Percentiles rank a stretch among this genome's conserved stretches.
Evolutionary conservation across 2,888 invertebrate species (phyloP).

Genomic region (Cordilura impudica): DNA sequence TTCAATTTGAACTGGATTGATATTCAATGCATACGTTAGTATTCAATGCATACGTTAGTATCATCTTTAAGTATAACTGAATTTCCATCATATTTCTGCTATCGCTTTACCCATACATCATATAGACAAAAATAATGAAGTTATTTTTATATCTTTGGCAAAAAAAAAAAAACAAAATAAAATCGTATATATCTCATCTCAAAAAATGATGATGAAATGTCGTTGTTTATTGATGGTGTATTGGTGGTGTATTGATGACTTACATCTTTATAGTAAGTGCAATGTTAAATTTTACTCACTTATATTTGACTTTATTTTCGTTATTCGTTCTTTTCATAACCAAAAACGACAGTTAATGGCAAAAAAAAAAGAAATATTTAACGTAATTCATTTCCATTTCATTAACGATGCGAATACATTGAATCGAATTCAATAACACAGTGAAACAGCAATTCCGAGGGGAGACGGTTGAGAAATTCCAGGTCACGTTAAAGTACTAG

Average conservation of each 20-base stretch:
- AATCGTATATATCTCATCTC: neutral
- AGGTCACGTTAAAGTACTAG: too few species aligned
- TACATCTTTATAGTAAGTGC: neutral
- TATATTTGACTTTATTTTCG: conserved; percentile 31
- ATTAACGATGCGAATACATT: neutral
- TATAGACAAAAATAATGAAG: neutral
- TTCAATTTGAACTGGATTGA: too few species aligned
- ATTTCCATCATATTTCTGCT: neutral
- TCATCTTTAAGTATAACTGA: neutral
- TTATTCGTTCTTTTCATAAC: too few species aligned
- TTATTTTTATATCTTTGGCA: neutral
- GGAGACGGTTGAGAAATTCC: too few species aligned
- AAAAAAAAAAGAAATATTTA: neutral
- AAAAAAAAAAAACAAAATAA: neutral
- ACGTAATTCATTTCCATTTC: neutral
- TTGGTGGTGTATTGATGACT: neutral
- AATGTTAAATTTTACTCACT: conserved; percentile 53
- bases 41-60: neutral
- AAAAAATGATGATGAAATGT: neutral
- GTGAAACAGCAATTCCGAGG: too few species aligned
- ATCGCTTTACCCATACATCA: neutral
- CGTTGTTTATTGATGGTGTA: neutral
- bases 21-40: too few species aligned
- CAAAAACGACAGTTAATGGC: conserved; percentile 26
- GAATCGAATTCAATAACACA: too few species aligned